These are phyloP conservation scores for Tanypteryx hageni DNA, from an alignment of 2,888 invertebrate genomes.

Conservation along the genomic window DNA sequence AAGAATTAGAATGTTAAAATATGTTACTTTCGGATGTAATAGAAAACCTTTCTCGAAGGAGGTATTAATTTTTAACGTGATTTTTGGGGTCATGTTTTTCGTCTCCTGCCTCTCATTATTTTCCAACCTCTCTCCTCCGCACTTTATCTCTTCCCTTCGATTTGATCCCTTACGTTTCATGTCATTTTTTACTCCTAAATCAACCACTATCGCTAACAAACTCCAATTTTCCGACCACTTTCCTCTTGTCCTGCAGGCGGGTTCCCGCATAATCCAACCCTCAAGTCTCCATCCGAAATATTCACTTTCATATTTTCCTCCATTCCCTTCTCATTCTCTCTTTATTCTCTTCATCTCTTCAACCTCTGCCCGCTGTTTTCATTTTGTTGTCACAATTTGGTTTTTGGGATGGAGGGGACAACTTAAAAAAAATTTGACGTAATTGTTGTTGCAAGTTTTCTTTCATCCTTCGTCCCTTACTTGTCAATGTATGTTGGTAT, in stretches of 20 bases:
- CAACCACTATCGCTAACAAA: conserved; percentile 22
- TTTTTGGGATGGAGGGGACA: too few species aligned
- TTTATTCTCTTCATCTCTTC: neutral
- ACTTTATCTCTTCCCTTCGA: neutral
- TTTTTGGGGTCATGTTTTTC: neutral
- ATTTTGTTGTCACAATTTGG: neutral
- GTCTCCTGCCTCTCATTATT: neutral
- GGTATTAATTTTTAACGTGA: neutral
- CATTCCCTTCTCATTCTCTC: neutral
- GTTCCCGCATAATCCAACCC: neutral
- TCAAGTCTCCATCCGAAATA: neutral
- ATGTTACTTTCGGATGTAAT: too few species aligned
- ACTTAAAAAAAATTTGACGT: too few species aligned
- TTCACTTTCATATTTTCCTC: neutral
- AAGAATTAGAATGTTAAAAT: too few species aligned
- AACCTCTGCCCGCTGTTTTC: neutral
- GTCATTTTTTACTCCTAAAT: neutral
- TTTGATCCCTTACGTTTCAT: neutral
- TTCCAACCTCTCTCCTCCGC: neutral
- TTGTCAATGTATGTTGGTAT: too few species aligned
- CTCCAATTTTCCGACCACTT: neutral
- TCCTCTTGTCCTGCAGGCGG: neutral
- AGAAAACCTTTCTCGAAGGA: conserved; percentile 1
- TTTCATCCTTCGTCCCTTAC: too few species aligned
- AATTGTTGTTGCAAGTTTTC: too few species aligned